Evolutionary conservation across 2,113 vertebrate species (phyloP), one percentile per base, ranked within the genome.

Genomic region (Gymnorhina tibicen): DNA sequence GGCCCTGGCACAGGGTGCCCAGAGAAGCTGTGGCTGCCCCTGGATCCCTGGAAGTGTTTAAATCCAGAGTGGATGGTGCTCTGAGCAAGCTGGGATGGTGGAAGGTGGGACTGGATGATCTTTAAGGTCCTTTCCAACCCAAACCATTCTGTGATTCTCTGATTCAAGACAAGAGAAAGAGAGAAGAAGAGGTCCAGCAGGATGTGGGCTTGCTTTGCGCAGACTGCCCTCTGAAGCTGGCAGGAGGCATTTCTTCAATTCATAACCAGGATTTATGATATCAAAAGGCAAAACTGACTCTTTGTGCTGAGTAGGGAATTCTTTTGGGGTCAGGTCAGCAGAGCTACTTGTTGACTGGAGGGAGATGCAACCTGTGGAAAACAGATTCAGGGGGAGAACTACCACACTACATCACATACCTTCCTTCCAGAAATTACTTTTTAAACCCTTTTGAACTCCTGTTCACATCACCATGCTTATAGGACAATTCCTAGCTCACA

Each of bases 161-260:
- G 24, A 56, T 22, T 58, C 16, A 72, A 78, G 22, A 26, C 7
- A 20, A 58, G 8, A 62, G 16, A 35, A 76, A 50, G 23, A n/a
- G 46, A 21, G 5, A 19, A 42, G 23, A 41, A 32, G 56, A 59
- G 41, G 9, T 9, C 7, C 32, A 37, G 13, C 12, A 50, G 42
- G 5, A 3, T 4, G 5, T 26, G 42, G 26, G 18, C 21, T 89
- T 87, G 49, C 83, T 85, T 91, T 86, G 89, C 67, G 44, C 50
- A 92, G 46, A 66, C 37, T 86, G 77, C 89, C 95, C 52, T 94
- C 91, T 86, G 62, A 91, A 81, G 81, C 22, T 87, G 62, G 47
- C 42, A 69, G 26, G 32, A 85, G 46, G 41, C 21, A 81, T 64
- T 91, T 90, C 58, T 82, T 72, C 76, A 62, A 49, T 33, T 58